phyloP scores from a whole-genome alignment of 2,797 vertebrate species.

The Bradypodion ventrale region DNA sequence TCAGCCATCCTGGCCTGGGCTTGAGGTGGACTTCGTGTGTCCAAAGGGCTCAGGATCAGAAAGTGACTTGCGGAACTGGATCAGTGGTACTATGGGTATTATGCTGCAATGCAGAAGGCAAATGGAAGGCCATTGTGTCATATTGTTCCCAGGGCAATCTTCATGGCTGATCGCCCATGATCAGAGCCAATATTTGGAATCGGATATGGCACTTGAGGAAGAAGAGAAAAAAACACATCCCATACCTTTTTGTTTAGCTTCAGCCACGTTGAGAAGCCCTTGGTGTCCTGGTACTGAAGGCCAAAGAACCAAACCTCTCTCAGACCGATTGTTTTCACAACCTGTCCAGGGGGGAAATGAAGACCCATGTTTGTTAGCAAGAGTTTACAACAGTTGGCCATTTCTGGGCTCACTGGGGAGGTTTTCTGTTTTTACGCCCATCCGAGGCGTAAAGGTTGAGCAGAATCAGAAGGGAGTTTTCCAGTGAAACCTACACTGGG shows the following conservation, averaged over 20 bases:
- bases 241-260: conserved; percentile 98
- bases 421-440: neutral
- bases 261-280: conserved; percentile 97
- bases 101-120: no score
- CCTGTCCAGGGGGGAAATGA: conserved; percentile 72
- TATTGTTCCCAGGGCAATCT: no score
- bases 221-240: neutral
- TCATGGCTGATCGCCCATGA: no score
- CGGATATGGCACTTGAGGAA: no score
- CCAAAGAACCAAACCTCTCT: conserved; percentile 99
- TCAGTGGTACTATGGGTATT: no score
- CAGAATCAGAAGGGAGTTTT: no score
- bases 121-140: no score
- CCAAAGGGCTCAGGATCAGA: no score
- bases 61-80: no score
- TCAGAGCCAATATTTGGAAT: no score
- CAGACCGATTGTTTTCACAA: conserved; percentile 97
- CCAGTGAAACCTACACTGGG: no score
- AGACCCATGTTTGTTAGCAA: neutral
- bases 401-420: neutral
- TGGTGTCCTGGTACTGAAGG: conserved; percentile 97
- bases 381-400: neutral
- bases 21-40: neutral
- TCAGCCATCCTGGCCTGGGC: no score
- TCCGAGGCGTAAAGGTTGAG: neutral